Base-by-base conservation (phyloP, 2,797 vertebrate species). In the Huso huso region DNA sequence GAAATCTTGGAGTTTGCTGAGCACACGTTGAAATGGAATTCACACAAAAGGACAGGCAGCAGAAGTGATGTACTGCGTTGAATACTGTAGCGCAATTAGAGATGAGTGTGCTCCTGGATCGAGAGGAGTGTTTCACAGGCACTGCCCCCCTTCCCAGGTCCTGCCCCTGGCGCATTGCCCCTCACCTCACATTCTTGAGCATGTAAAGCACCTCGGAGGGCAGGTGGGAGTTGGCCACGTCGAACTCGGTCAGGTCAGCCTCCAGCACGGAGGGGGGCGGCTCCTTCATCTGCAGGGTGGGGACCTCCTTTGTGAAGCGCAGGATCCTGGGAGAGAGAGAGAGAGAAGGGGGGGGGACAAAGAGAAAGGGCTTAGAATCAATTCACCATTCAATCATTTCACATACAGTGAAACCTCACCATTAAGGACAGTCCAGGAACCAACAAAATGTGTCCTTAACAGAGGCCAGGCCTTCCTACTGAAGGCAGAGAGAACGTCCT, bases 171-270 rank as follows among this genome's bases (percentile, higher is more conserved):
- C 23, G 23, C 23, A 37, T 1, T 2, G 2, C 23, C 23, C 4
- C 23, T 37, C 78, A 98, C 96, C 96, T 86, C 49, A 99, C 94
- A 0, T 97, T 98, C 83, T 98, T 96, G 49, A 98, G 92, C 96
- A 98, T 99, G 83, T 98, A 99, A 65, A 99, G 92, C 64, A 98
- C 96, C 81, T 99, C 96, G 0, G 95, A 95, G 48, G 95, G 96
- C 48, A 99, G 89, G 71, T 94, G 93, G 0, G 95, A 96, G 65
- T 93, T 94, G 79, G 93, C 93, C 72, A 95, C 90, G 37, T 99
- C 96, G 0, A 95, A 96, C 74, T 97, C 93, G 0, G 93, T 95
- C 70, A 95, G 86, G 73, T 95, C 94, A 0, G 94, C 94, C 74
- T 97, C 94, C 48, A 98, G 84, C 71, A 95, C 92, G 0, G 93